Conservation (phyloP, 2,797 vertebrate species). For the Kryptolebias ocellatus region DNA sequence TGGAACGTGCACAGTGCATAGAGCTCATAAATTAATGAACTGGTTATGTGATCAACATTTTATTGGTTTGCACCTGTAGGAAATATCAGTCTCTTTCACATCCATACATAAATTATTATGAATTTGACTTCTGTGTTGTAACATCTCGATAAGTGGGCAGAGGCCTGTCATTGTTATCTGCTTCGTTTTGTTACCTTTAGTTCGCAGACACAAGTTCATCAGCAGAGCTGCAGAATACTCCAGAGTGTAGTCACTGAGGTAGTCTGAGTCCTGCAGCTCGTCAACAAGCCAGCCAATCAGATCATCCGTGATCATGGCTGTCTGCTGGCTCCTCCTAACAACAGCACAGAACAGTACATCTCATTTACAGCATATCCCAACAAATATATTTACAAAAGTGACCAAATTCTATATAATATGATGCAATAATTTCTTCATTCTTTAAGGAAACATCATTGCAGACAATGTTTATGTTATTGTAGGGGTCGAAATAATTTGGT, state of each 20-base stretch:
- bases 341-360: neutral
- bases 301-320: constrained; percentile 89
- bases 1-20: too few species aligned
- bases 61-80: too few species aligned
- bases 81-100: too few species aligned
- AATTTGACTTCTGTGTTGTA: neutral
- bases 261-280: constrained; percentile 89
- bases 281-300: constrained; percentile 92
- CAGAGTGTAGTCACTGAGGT: constrained; percentile 91
- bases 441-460: neutral
- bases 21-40: too few species aligned
- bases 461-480: neutral
- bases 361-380: too few species aligned
- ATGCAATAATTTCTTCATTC: neutral
- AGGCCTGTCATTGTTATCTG: neutral
- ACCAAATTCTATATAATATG: too few species aligned
- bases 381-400: too few species aligned
- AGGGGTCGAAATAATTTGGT: neutral
- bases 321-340: constrained; percentile 89
- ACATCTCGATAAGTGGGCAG: neutral
- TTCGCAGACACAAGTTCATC: constrained; percentile 95
- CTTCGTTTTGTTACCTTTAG: constrained; percentile 81
- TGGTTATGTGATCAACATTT: too few species aligned
- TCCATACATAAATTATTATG: too few species aligned
- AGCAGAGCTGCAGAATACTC: constrained; percentile 91